Base-by-base conservation (phyloP, 2,888 invertebrate species). In the Clivina fossor region DNA sequence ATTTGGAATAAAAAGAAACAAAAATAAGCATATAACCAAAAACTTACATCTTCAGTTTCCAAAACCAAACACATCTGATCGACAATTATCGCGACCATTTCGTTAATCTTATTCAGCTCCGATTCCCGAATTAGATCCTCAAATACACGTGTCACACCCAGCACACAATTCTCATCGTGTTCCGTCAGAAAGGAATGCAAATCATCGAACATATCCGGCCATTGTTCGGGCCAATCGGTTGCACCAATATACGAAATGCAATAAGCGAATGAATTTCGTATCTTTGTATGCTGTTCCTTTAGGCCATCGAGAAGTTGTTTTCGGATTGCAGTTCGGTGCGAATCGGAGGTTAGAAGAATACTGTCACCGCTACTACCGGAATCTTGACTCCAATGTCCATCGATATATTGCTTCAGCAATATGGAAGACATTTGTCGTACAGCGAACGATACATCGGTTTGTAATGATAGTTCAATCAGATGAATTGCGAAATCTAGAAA, bases 221-320 rank as follows among this genome's bases (percentile, higher is more conserved):
- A 88, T 47, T 80, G 76, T 58, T 82, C 81, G 0, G 87, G 87
- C 84, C 86, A 87, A 66, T 88, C 87, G 74, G 82, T 84, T 60
- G 81, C 78, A 0, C 86, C 87, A 60, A 88, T 85, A 2, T 81
- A 80, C 0, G 86, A 83, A 47, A 87, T 82, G 1, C 84, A 84
- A 69, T 85, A 84, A 0, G 87, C 87, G 7, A 86, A 82, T 15
- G 84, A 80, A 2, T 80, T 77, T 7, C 85, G 74, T 11, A 86
- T 81, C 20, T 47, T 55, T n/a, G 28, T 55, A 15, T 46, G 30
- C 1, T 46, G 28, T 15, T 46, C 47, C 38, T 26, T 37, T 15
- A 55, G 20, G 0, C 85, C 86, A 55, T 80, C 71, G 0, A 85
- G 85, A 28, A 86, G 69, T 49, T 85, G 77, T 55, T 80, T 78